These are phyloP conservation scores for Wasmannia auropunctata DNA, from an alignment of 1,140 invertebrate species.

Conservation along the genomic window DNA sequence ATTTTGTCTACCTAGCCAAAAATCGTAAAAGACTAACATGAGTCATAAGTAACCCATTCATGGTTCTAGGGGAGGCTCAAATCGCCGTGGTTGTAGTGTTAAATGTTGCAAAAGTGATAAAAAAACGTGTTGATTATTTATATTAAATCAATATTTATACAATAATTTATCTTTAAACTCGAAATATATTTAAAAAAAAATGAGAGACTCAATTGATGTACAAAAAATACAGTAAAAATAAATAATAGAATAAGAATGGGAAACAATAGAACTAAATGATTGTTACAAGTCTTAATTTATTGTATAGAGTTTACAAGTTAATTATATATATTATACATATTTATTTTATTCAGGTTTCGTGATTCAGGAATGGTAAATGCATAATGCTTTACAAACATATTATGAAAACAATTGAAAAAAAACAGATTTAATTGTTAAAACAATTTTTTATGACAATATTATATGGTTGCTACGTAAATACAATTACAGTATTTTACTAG, in stretches of 20 bases:
- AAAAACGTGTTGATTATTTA: not conserved
- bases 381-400: not conserved
- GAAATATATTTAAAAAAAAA: constrained; percentile 1
- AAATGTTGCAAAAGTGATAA: not conserved
- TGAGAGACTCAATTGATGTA: not conserved
- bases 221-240: not conserved
- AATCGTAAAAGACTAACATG: too few species aligned
- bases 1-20: too few species aligned
- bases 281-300: not conserved
- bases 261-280: not conserved
- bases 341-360: not conserved
- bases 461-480: not conserved
- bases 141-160: not conserved
- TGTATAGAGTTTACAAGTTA: not conserved
- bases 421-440: not conserved
- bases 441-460: not conserved
- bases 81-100: too few species aligned
- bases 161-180: not conserved
- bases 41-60: too few species aligned
- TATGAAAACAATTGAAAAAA: not conserved
- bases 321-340: not conserved
- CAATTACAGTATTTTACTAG: not conserved
- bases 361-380: not conserved
- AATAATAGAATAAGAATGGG: not conserved
- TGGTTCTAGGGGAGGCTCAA: too few species aligned